A percentile compares a stretch with the other conserved stretches of the same genome.
These are phyloP conservation scores for Phoebastria nigripes DNA, from an alignment of 2,797 vertebrate genomes.

Conservation along the genomic window DNA sequence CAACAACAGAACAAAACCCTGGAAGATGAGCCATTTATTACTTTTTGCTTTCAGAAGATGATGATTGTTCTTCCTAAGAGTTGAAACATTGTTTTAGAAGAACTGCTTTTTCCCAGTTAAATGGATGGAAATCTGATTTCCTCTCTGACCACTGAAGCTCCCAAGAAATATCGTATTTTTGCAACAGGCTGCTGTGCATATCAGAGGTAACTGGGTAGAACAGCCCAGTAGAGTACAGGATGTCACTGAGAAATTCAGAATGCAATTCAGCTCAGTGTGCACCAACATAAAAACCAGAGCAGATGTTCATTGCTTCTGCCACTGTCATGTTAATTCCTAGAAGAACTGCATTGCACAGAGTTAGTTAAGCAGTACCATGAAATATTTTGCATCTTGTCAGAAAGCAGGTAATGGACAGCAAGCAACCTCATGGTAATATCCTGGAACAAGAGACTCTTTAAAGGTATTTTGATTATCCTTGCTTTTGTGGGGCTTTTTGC, in stretches of 20 bases:
- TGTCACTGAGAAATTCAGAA: background rate
- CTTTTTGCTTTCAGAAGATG: background rate
- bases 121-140: background rate
- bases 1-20: background rate
- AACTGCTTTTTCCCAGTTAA: background rate
- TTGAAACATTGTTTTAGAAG: background rate
- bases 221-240: background rate
- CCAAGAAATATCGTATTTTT: background rate
- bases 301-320: background rate
- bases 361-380: background rate
- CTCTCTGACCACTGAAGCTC: background rate
- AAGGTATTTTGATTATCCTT: background rate
- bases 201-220: background rate
- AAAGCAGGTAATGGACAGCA: background rate
- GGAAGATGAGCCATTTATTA: background rate
- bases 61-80: background rate
- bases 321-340: background rate
- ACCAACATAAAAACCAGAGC: background rate
- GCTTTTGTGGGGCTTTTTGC: background rate
- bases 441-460: background rate
- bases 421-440: background rate
- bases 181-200: background rate
- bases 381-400: background rate
- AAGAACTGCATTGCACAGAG: background rate
- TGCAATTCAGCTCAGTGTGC: background rate